Conservation (phyloP, 2,797 vertebrate species). For the Neomorphus geoffroyi region DNA sequence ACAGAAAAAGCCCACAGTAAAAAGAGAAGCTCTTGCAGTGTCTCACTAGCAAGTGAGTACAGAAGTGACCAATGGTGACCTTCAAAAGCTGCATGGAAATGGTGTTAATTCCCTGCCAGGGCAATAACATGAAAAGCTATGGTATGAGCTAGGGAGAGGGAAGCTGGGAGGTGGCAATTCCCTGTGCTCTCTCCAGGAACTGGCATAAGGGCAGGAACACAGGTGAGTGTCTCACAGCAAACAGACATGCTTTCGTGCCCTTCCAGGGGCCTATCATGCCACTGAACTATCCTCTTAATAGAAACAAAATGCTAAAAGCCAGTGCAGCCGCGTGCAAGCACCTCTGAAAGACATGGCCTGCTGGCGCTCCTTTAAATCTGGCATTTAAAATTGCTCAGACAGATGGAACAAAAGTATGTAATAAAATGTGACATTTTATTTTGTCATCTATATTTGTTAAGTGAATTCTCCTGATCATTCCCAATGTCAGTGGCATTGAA, state of each 20-base stretch:
- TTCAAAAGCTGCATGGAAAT: not conserved
- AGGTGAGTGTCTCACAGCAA: not conserved
- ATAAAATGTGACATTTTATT: conserved; percentile 79
- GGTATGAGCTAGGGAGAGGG: not conserved
- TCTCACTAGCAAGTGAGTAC: not conserved
- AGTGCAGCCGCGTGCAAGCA: not conserved
- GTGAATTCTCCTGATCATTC: conserved; percentile 67
- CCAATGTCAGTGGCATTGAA: conserved; percentile 9
- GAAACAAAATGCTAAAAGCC: conserved; percentile 7
- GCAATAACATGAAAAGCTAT: not conserved
- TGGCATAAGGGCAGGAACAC: not conserved
- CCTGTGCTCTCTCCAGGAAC: not conserved
- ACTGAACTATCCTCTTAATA: not conserved
- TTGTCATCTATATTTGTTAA: conserved; percentile 71
- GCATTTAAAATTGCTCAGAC: conserved; percentile 73
- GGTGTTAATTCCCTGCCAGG: not conserved
- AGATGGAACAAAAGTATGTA: conserved; percentile 74
- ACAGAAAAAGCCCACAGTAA: not conserved
- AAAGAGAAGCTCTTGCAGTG: not conserved
- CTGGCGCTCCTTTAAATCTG: conserved; percentile 66
- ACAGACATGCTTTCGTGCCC: not conserved
- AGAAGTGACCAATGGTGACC: accelerated
- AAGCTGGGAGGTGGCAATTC: not conserved
- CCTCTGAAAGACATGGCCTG: conserved; percentile 20
- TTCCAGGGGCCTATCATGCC: not conserved